Evolutionary conservation across 2,797 vertebrate species (phyloP), one percentile per base, ranked within the genome.

Genomic region (Taenioides sp.): DNA sequence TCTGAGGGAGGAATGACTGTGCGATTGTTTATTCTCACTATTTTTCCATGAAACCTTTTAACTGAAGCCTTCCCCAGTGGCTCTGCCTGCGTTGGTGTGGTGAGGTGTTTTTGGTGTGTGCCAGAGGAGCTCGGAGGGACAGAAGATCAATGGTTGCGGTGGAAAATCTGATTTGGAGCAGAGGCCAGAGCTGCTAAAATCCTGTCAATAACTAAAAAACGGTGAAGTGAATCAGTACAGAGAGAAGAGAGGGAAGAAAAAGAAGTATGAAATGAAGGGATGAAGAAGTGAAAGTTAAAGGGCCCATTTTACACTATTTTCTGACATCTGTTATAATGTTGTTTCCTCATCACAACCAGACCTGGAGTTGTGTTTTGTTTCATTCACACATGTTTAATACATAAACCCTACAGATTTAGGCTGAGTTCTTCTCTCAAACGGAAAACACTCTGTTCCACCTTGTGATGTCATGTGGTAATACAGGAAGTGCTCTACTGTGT

Each of bases 91-190:
- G 64, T 74, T 58, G 84, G 80, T 81, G 85, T 89, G 89, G 86
- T 82, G 89, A 84, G 75, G 84, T 82, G 82, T 82, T 84, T 91
- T 87, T 89, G 66, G 76, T 49, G 79, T 34, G 85, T 71, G 81
- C 81, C 84, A 80, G 67, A 78, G 75, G 80, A 79, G 75, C 82
- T 83, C 85, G 3, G 27, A 77, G 65, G 80, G 62, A 89, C 87
- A 84, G 88, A 86, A 73, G 72, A 92, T 92, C 92, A 87, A 92
- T 93, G 83, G 74, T 71, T 81, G 89, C 89, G 80, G 80, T 91
- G 92, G 92, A 93, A 92, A 94, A 92, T 91, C 89, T 75, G 86
- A 92, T 91, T 91, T 89, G 89, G 89, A 89, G 85, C 88, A 87
- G 78, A 72, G 84, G 80, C 20, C 61, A 74, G 80, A 76, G 68